phyloP scores from a whole-genome alignment of 2,113 vertebrate genomes.

The Hydrolagus affinis region DNA sequence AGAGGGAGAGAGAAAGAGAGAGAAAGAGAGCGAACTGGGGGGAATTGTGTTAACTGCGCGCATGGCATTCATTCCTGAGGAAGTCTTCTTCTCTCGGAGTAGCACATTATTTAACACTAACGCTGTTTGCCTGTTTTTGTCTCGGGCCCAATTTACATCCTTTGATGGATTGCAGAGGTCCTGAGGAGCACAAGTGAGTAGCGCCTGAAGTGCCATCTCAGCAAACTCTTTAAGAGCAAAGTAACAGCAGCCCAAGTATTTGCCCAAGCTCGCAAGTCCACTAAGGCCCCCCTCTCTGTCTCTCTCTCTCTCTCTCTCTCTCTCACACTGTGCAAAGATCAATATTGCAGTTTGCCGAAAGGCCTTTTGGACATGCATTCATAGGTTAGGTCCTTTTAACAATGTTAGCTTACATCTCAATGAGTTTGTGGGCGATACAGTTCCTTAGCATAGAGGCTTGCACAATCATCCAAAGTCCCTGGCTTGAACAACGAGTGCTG shows the following conservation, averaged over 20 bases:
- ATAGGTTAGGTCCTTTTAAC: conserved; percentile 48
- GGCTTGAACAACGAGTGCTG: conserved; percentile 46
- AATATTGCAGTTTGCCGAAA: conserved; percentile 61
- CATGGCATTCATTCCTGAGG: conserved; percentile 57
- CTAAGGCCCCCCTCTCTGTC: too few species aligned
- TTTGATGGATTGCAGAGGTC: conserved; percentile 72
- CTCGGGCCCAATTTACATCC: conserved; percentile 61
- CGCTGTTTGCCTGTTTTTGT: conserved; percentile 74
- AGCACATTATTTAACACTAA: conserved; percentile 57
- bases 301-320: too few species aligned
- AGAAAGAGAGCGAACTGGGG: conserved; percentile 46
- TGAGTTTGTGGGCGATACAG: conserved; percentile 3
- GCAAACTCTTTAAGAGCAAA: conserved; percentile 64
- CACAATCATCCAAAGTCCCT: conserved; percentile 11
- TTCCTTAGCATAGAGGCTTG: background rate
- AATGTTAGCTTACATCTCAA: conserved; percentile 41
- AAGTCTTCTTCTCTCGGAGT: conserved; percentile 53
- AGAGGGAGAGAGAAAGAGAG: background rate
- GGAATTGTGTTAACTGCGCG: conserved; percentile 60
- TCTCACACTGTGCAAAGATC: conserved; percentile 53
- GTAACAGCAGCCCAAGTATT: conserved; percentile 53
- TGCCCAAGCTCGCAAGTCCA: conserved; percentile 62
- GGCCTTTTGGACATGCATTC: conserved; percentile 48
- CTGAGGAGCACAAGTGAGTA: conserved; percentile 64
- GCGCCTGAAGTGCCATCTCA: conserved; percentile 65